Evolutionary conservation across 2,113 vertebrate genomes (phyloP), one percentile per base, ranked within the genome.

Genomic region (Chionodraco myersi): DNA sequence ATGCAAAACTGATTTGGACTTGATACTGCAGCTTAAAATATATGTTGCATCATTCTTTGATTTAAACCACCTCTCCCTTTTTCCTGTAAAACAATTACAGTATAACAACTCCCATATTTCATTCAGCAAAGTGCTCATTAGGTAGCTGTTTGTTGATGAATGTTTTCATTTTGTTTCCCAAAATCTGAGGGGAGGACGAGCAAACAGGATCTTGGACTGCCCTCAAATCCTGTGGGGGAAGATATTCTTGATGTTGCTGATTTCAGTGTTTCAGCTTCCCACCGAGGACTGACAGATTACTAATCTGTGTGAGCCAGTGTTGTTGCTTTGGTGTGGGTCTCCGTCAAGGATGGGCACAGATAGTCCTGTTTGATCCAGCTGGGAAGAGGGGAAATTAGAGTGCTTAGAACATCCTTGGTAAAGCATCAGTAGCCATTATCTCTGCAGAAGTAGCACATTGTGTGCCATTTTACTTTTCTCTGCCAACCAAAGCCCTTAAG

Each of bases 241-340:
- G 54, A 80, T 79, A 73, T 86, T 84, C 70, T 83, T 62, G 79
- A 87, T 78, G 69, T 12, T 47, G 65, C 67, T 30, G 77, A 52
- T 75, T 62, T 73, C 45, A 61, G 80, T 66, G 67, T 80, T 88
- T 73, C 61, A 80, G 59, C 30, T 90, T 91, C 89, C 90, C 89
- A 91, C 86, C 52, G 21, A 82, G 64, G 69, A 72, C 82, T 85
- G 80, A 80, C 77, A 86, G 75, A 85, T 83, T 86, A 75, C 82
- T 86, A 87, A 90, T 92, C 88, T 84, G 72, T 57, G 65, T 75
- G 81, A 90, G 83, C 83, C 75, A 18, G 34, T 86, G 73, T 92
- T 87, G 86, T 73, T 91, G 86, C 89, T 88, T 83, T 81, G 80
- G 84, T 91, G 90, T 78, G 84, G 87, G 83, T 90, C 88, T 65